Conservation (phyloP, 2,113 vertebrate genomes). For the Hystrix brachyura region DNA sequence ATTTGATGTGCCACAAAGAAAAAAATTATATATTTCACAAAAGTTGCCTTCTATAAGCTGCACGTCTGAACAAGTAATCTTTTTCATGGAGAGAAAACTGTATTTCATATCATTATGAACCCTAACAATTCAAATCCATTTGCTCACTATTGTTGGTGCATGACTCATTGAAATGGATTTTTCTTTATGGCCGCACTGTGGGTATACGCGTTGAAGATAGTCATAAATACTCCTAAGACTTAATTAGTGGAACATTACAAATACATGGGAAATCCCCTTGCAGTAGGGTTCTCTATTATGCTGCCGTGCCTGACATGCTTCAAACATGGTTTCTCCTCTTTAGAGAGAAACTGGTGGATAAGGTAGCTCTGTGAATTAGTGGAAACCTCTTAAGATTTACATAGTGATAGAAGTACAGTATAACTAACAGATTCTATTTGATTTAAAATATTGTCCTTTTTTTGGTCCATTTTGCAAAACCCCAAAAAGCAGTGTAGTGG, state of each 20-base stretch:
- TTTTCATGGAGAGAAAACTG: constrained; percentile 34
- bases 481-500: not conserved
- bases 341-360: not conserved
- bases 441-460: constrained; percentile 53
- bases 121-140: constrained; percentile 71
- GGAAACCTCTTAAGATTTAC: constrained; percentile 18
- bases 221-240: constrained; percentile 57
- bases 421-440: constrained; percentile 11
- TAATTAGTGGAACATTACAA: constrained; percentile 64
- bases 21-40: constrained; percentile 9
- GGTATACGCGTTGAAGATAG: not conserved
- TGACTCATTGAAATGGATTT: constrained; percentile 60
- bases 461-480: constrained; percentile 27
- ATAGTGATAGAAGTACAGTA: not conserved
- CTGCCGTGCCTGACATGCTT: not conserved
- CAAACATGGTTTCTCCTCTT: constrained; percentile 33
- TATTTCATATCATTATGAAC: constrained; percentile 46
- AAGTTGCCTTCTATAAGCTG: constrained; percentile 61
- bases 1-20: constrained; percentile 24
- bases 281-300: constrained; percentile 10
- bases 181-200: constrained; percentile 48
- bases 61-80: constrained; percentile 55
- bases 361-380: constrained; percentile 27
- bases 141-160: constrained; percentile 46
- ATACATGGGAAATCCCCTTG: not conserved